A percentile compares a stretch with the other conserved stretches of the same genome.
These are phyloP conservation scores for Gallinago jamesoni DNA, from an alignment of 2,113 vertebrate genomes.

Conservation along the genomic window DNA sequence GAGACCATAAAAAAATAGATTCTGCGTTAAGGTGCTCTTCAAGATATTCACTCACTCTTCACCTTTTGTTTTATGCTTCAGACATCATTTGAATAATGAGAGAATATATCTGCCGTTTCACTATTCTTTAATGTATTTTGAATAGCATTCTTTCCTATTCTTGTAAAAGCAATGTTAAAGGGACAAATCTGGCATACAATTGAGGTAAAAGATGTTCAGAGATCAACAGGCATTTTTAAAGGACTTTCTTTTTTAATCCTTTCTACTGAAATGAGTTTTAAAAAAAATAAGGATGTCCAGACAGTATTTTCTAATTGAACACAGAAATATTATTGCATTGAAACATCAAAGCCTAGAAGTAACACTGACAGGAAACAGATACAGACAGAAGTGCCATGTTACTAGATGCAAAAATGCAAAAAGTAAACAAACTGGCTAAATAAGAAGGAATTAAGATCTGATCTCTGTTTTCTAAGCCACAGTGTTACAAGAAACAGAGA, in stretches of 20 bases:
- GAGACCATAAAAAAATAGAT: neutral
- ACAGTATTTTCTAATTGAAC: conserved; percentile 14
- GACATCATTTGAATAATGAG: neutral
- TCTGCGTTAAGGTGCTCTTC: neutral
- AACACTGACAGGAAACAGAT: neutral
- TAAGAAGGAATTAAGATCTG: neutral
- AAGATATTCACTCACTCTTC: neutral
- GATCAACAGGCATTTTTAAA: neutral
- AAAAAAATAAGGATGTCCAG: neutral
- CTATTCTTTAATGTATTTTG: neutral
- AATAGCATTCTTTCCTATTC: neutral
- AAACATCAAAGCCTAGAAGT: neutral
- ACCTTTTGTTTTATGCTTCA: conserved; percentile 7
- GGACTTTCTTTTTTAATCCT: neutral
- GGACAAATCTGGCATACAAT: neutral
- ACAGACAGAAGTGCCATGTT: neutral
- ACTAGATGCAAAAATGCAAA: neutral
- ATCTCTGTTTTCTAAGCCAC: neutral
- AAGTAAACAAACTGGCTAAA: neutral
- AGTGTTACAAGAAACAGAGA: neutral
- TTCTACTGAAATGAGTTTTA: neutral
- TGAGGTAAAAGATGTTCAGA: neutral
- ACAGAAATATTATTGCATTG: neutral
- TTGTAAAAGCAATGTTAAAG: neutral
- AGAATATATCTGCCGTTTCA: neutral